Percentiles rank a stretch among this genome's conserved stretches.
Conservation (phyloP, 2,888 invertebrate genomes). For the Ormyrus nitidulus region DNA sequence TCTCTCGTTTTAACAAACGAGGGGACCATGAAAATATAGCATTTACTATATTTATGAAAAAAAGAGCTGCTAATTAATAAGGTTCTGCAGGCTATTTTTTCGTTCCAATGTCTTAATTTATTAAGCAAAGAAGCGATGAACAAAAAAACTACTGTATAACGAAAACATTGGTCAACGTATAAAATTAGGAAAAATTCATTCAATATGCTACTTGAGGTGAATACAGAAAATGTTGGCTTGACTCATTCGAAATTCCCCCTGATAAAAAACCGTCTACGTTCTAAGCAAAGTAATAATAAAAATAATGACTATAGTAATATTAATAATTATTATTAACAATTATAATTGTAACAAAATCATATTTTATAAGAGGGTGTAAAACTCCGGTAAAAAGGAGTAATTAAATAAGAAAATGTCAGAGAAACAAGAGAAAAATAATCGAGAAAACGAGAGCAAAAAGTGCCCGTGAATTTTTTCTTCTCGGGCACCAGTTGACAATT, state of each 20-base stretch:
- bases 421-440: slow-evolving; percentile 48
- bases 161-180: slow-evolving; percentile 3
- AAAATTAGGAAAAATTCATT: slow-evolving; percentile 13
- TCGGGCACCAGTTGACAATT: slow-evolving; percentile 68
- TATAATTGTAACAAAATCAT: slow-evolving; percentile 69
- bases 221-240: slow-evolving; percentile 25
- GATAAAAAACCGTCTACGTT: slow-evolving; percentile 62
- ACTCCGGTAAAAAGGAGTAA: slow-evolving; percentile 58
- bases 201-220: neutral
- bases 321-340: slow-evolving; percentile 54
- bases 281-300: slow-evolving; percentile 60
- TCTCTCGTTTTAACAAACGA: too few relatives aligned
- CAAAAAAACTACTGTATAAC: slow-evolving; percentile 6
- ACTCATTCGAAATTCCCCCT: slow-evolving; percentile 33
- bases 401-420: slow-evolving; percentile 45
- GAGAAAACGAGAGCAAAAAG: slow-evolving; percentile 53
- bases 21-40: too few relatives aligned
- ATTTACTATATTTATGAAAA: too few relatives aligned
- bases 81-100: too few relatives aligned
- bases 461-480: slow-evolving; percentile 60
- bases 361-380: slow-evolving; percentile 72
- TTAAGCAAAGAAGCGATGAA: neutral
- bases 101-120: too few relatives aligned
- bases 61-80: neutral
- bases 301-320: slow-evolving; percentile 56